Evolutionary conservation across 2,113 vertebrate genomes (phyloP), one percentile per base, ranked within the genome.

Genomic region (Brachionichthys hirsutus): DNA sequence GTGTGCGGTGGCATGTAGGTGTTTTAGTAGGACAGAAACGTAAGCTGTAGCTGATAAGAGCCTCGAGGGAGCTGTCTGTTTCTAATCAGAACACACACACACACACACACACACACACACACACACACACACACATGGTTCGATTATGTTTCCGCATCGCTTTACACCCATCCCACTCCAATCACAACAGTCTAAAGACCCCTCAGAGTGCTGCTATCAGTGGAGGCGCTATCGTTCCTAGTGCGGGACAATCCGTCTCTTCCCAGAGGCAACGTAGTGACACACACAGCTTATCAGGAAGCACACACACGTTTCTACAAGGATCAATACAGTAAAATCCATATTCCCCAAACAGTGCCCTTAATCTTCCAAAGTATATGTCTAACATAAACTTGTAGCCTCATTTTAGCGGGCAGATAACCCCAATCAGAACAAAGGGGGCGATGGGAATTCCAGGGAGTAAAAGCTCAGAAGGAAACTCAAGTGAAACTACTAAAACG

Each of bases 231-330:
- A 77, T 88, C 80, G 70, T 50, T 85, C 61, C 77, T 67, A 60
- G 84, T 78, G 79, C 70, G 85, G 72, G 84, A 87, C 87, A 90
- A 85, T n/a, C 85, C 89, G 87, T 84, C 80, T 81, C 74, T 60
- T 80, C 78, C 85, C 67, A 49, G 61, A 67, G 84, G 85, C 84
- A 24, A 62, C 52, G 43, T 52, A 67, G 59, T 67, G 58, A 78
- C 67, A 75, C 76, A 54, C 60, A 47, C 38, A 45, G 38, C 67
- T 72, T 64, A 51, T 67, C 60, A 66, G 55, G 35, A 65, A 79
- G 54, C 64, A 54, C 61, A 43, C 55, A 48, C 36, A 16, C n/a
- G 7, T 56, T 59, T 60, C 13, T 46, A 45, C 6, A 36, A 22
- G 15, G 20, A 45, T 22, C 2, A 65, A 59, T 54, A n/a, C 12